Percentiles rank a stretch among this genome's conserved stretches.
Conservation (phyloP, 2,113 vertebrate species). For the Triplophysa dalaica region DNA sequence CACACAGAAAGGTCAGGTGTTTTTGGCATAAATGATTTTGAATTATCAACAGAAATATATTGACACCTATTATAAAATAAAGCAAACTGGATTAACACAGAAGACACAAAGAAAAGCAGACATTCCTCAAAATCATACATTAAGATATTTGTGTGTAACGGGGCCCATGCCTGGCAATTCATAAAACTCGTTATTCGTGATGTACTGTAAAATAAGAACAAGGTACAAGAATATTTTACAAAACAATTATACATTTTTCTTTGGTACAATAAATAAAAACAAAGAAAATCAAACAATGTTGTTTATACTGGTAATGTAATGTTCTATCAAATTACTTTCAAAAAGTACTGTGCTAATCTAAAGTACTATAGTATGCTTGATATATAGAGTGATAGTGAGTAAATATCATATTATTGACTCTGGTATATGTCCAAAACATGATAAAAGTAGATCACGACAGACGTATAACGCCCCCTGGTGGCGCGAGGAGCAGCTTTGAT, state of each 20-base stretch:
- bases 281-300: not conserved
- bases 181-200: no score
- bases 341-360: not conserved
- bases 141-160: no score
- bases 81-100: not conserved
- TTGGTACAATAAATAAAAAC: not conserved
- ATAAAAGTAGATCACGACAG: not conserved
- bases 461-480: constrained; percentile 21
- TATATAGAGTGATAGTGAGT: not conserved
- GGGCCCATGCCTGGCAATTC: no score
- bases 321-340: no score
- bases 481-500: not conserved
- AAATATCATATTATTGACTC: not conserved
- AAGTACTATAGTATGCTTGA: not conserved
- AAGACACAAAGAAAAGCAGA: not conserved
- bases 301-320: not conserved
- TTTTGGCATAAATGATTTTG: no score
- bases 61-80: not conserved
- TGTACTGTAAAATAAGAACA: no score
- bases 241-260: not conserved
- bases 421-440: not conserved
- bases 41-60: no score
- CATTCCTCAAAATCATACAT: not conserved
- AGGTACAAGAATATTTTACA: no score
- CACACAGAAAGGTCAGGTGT: no score